phyloP scores from a whole-genome alignment of 2,888 invertebrate genomes.

The Entomobrya multifasciata region DNA sequence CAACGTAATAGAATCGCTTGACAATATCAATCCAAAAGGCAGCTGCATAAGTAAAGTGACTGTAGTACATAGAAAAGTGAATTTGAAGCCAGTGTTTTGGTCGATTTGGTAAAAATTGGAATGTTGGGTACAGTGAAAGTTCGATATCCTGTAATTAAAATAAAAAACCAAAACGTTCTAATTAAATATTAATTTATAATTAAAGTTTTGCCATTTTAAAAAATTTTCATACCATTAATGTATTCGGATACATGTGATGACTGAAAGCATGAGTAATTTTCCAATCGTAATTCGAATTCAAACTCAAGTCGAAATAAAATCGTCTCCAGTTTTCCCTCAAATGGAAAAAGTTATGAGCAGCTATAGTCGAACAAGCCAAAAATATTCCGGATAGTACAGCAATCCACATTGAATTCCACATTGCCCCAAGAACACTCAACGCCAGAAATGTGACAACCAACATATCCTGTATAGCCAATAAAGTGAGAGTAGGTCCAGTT shows the following conservation, averaged over 20 bases:
- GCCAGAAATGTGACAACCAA: constrained; percentile 69
- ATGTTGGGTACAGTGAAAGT: constrained; percentile 51
- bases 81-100: constrained; percentile 64
- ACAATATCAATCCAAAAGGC: constrained; percentile 55
- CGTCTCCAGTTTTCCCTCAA: constrained; percentile 89
- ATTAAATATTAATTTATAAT: no score
- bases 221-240: constrained; percentile 89
- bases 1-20: constrained; percentile 48
- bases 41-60: constrained; percentile 63
- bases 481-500: constrained; percentile 72
- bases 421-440: constrained; percentile 79
- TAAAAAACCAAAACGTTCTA: no score
- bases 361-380: constrained; percentile 84
- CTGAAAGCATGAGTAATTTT: constrained; percentile 89
- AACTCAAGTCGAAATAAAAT: constrained; percentile 87
- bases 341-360: constrained; percentile 90
- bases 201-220: no score
- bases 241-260: constrained; percentile 90
- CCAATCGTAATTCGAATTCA: constrained; percentile 88
- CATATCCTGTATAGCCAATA: constrained; percentile 75
- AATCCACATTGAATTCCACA: constrained; percentile 80
- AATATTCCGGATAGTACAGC: constrained; percentile 84
- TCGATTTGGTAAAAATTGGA: constrained; percentile 61
- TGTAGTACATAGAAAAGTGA: constrained; percentile 69
- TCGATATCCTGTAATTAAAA: constrained; percentile 80